Percentiles rank a stretch among this genome's conserved stretches.
These are phyloP conservation scores for Labia minor DNA, from an alignment of 2,888 invertebrate genomes.

Conservation along the genomic window DNA sequence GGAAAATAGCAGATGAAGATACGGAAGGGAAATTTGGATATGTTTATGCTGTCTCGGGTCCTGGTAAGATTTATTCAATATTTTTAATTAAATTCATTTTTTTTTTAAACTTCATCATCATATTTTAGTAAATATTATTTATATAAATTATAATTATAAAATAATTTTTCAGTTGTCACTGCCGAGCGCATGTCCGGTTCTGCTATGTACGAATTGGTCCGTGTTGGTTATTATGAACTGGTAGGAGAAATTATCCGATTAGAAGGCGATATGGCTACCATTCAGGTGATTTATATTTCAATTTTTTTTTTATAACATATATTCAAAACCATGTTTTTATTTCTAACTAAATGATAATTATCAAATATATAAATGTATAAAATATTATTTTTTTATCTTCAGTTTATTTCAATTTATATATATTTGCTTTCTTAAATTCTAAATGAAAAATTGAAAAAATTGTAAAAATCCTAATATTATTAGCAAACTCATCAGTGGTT, in stretches of 20 bases:
- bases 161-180: constrained; percentile 73
- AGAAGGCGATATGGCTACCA: constrained; percentile 99
- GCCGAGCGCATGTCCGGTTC: constrained; percentile 99
- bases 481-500: too few species aligned
- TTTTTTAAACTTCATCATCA: constrained; percentile 19
- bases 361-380: constrained; percentile 22
- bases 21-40: constrained; percentile 84
- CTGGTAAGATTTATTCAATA: constrained; percentile 61
- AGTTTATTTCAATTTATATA: too few species aligned
- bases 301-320: background rate
- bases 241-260: constrained; percentile 99
- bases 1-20: constrained; percentile 70
- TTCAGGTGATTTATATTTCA: too few species aligned
- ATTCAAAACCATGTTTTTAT: background rate
- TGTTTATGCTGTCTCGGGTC: constrained; percentile 96
- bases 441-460: too few species aligned
- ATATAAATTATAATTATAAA: constrained; percentile 13
- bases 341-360: background rate
- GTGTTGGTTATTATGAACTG: constrained; percentile 94
- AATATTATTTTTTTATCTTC: constrained; percentile 16
- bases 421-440: too few species aligned
- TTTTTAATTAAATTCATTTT: constrained; percentile 17
- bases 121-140: constrained; percentile 17
- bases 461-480: too few species aligned
- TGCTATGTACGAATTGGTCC: constrained; percentile 99